phyloP scores from a whole-genome alignment of 2,113 vertebrate genomes.

The Sphaerodactylus townsendi region DNA sequence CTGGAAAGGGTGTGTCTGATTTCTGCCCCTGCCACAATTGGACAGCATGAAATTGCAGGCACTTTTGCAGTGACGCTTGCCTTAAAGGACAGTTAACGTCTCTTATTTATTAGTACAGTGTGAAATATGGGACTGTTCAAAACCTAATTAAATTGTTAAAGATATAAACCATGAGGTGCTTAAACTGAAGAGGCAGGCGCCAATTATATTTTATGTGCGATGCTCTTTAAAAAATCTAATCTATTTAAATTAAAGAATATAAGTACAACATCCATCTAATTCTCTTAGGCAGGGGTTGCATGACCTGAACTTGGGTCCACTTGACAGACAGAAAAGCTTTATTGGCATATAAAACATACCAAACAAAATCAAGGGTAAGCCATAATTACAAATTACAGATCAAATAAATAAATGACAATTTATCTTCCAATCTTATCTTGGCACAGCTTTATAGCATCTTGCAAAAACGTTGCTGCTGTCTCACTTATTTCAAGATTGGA shows the following conservation, averaged over 20 bases:
- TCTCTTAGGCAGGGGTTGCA: neutral
- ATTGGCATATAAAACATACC: too few relatives aligned
- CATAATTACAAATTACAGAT: too few relatives aligned
- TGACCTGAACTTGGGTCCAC: too few relatives aligned
- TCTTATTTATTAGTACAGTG: constrained; percentile 18
- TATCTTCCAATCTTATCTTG: too few relatives aligned
- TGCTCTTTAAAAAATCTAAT: rapidly evolving
- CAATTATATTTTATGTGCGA: neutral
- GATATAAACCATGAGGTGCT: neutral
- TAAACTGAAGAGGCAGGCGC: neutral
- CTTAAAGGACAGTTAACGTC: constrained; percentile 31
- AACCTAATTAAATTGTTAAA: constrained; percentile 9
- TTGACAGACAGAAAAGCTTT: too few relatives aligned
- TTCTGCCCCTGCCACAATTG: neutral
- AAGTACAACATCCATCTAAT: neutral
- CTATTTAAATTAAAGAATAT: constrained; percentile 20
- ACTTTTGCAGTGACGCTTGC: too few relatives aligned
- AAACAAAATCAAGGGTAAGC: too few relatives aligned
- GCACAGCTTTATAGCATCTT: too few relatives aligned
- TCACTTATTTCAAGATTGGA: too few relatives aligned
- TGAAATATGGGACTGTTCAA: constrained; percentile 1
- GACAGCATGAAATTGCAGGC: rapidly evolving
- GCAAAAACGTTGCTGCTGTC: too few relatives aligned
- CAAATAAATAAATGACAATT: too few relatives aligned
- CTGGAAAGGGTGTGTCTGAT: neutral